Evolutionary conservation across 2,888 invertebrate genomes (phyloP).

Genomic region (Sycophila texana): DNA sequence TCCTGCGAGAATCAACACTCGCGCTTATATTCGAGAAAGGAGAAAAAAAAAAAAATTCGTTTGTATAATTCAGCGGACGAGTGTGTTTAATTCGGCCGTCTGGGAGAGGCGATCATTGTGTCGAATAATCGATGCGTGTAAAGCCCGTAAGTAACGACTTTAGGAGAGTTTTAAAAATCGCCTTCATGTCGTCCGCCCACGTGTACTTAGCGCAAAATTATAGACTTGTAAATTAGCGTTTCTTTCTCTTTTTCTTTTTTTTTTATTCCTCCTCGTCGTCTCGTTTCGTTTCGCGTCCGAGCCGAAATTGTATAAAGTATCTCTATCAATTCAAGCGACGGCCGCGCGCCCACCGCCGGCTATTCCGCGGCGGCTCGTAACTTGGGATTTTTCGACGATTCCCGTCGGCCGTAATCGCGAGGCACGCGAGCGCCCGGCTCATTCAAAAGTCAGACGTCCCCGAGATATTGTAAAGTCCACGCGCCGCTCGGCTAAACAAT

Average conservation of each 20-base stretch:
- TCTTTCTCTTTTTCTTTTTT: not conserved
- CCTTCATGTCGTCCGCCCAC: constrained; percentile 56
- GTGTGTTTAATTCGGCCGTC: too few relatives aligned
- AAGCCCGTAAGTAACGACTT: constrained; percentile 36
- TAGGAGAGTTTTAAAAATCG: constrained; percentile 38
- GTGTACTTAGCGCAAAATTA: constrained; percentile 48
- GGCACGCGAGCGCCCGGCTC: constrained; percentile 15
- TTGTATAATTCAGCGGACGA: too few relatives aligned
- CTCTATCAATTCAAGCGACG: constrained; percentile 42
- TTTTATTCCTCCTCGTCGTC: too few relatives aligned
- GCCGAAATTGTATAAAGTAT: constrained; percentile 39
- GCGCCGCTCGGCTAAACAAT: constrained; percentile 26
- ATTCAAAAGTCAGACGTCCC: constrained; percentile 17
- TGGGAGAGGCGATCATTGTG: constrained; percentile 13
- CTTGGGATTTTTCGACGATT: constrained; percentile 39
- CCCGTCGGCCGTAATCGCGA: constrained; percentile 23
- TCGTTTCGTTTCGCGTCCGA: not conserved
- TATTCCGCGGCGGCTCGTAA: constrained; percentile 45
- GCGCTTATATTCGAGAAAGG: too few relatives aligned
- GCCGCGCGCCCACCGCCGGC: constrained; percentile 11
- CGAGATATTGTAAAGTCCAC: constrained; percentile 27
- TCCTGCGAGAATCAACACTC: too few relatives aligned
- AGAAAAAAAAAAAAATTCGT: too few relatives aligned
- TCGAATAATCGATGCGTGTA: constrained; percentile 39
- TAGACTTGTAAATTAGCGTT: constrained; percentile 48